phyloP scores from a whole-genome alignment of 2,888 invertebrate species.

The Cheiracanthium punctorium region DNA sequence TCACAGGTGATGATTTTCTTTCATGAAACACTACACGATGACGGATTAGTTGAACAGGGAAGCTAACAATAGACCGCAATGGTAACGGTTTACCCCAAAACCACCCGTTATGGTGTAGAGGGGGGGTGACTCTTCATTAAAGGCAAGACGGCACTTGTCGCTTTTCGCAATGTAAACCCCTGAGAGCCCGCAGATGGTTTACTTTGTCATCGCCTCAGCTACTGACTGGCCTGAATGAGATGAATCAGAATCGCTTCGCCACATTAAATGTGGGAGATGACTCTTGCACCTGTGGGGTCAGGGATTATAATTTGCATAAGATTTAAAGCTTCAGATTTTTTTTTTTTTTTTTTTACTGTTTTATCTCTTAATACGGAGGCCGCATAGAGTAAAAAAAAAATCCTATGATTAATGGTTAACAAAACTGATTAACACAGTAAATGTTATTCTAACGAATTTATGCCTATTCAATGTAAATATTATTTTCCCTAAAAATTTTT shows the following conservation, averaged over 20 bases:
- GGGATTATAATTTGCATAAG: too few species aligned
- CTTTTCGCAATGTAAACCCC: slow-evolving; percentile 44
- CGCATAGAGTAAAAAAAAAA: too few species aligned
- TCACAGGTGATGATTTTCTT: slow-evolving; percentile 11
- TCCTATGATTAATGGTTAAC: too few species aligned
- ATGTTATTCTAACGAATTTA: too few species aligned
- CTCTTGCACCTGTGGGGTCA: too few species aligned
- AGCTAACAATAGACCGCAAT: slow-evolving; percentile 38
- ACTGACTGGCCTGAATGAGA: slow-evolving; percentile 19
- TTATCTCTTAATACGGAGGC: too few species aligned
- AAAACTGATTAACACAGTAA: too few species aligned
- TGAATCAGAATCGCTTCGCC: slow-evolving; percentile 33
- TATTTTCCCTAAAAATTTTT: too few species aligned
- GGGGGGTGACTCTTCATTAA: slow-evolving; percentile 53
- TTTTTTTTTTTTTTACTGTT: too few species aligned
- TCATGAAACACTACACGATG: slow-evolving; percentile 35
- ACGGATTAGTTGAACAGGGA: slow-evolving; percentile 43
- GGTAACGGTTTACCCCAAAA: slow-evolving; percentile 61
- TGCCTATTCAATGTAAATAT: too few species aligned
- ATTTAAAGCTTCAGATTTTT: too few species aligned
- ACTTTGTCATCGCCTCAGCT: slow-evolving; percentile 40
- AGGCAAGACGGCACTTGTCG: slow-evolving; percentile 56
- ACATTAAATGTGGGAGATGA: too few species aligned
- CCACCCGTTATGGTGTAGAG: slow-evolving; percentile 42
- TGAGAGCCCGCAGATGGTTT: slow-evolving; percentile 37